Base-by-base conservation (phyloP, 2,113 vertebrate genomes). In the Poecilia latipinna region DNA sequence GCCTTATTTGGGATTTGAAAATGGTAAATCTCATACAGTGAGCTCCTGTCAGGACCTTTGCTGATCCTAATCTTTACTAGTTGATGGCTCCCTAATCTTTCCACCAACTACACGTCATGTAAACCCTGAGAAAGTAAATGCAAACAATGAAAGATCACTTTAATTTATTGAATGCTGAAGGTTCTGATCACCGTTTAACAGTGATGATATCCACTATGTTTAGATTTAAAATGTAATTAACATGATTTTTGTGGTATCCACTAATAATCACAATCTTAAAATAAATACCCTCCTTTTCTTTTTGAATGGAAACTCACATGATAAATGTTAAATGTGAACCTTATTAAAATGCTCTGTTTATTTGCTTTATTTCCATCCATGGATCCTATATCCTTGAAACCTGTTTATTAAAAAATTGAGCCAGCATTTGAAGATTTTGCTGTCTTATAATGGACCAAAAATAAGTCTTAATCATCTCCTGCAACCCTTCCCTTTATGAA, bases 1-100 rank as follows among this genome's bases (percentile, higher is more conserved):
- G 81, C 78, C 77, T 83, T 80, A 87, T 91, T 87, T 88, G 75
- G 80, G 54, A 88, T 70, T 72, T 72, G 80, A 79, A 88, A 84
- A 89, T 79, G 70, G 73, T 89, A 91, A 89, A 90, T 92, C 92
- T 91, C 82, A 75, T 82, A 79, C 32, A 89, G 83, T 69, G 61
- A 87, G 81, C 22, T 35, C 70, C 77, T 91, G 86, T 88, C 91
- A 84, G 80, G 80, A 32, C 80, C 80, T 78, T 82, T 91, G 82
- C 48, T 19, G 65, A 84, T 85, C 76, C 77, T 89, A 91, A 92
- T 91, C 91, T 89, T 83, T 74, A 54, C 72, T 13, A 37, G 65
- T 86, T 86, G 89, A 90, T 84, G 84, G 70, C 78, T 85, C 84
- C 87, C 80, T 90, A 91, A 90, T 91, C 86, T 84, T 75, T 74